Evolutionary conservation across 2,113 vertebrate genomes (phyloP).

Genomic region (Natator depressus): DNA sequence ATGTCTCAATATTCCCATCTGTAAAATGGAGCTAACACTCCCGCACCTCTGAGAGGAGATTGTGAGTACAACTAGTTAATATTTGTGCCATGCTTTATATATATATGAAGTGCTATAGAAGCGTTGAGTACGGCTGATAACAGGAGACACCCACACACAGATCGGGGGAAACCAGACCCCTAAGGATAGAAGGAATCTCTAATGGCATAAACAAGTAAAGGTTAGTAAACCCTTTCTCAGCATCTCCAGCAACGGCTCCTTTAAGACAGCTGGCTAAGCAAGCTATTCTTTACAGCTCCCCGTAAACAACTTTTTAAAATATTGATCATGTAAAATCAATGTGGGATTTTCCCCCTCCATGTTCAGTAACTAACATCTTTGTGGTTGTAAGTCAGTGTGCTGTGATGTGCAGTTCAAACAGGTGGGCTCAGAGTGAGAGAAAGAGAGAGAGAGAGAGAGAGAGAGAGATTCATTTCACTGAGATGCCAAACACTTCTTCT

Average conservation of each 20-base stretch:
- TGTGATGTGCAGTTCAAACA: conserved; percentile 41
- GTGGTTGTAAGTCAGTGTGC: not conserved
- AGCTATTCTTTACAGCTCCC: not conserved
- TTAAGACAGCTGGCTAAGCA: not conserved
- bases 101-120: not conserved
- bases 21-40: not conserved
- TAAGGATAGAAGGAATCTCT: not conserved
- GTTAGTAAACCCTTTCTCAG: not conserved
- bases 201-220: not conserved
- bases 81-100: not conserved
- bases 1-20: not conserved
- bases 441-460: not conserved
- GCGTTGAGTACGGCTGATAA: not conserved
- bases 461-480: not conserved
- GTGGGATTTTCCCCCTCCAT: not conserved
- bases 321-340: not conserved
- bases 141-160: not conserved
- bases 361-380: conserved; percentile 3
- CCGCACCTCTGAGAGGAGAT: not conserved
- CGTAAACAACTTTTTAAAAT: conserved; percentile 25
- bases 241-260: not conserved
- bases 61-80: not conserved
- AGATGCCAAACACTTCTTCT: not conserved
- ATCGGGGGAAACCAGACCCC: not conserved
- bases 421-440: not conserved